Evolutionary conservation across 2,888 invertebrate genomes (phyloP).

Genomic region (Dromius quadrimaculatus): DNA sequence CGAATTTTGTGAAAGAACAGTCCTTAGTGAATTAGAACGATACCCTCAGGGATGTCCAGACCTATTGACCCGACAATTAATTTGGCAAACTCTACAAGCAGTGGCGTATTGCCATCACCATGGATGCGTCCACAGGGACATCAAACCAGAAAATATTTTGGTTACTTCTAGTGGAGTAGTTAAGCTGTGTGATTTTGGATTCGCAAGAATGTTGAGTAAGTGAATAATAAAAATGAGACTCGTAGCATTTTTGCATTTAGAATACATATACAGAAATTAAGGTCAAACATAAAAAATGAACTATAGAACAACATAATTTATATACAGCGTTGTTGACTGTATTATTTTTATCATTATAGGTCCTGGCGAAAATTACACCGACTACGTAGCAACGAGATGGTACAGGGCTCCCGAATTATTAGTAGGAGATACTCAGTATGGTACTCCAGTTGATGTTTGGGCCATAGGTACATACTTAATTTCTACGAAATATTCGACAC

Average conservation of each 20-base stretch:
- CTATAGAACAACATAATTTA: no score
- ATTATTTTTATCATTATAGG: no score
- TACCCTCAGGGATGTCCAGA: slow-evolving; percentile 95
- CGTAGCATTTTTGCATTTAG: background rate
- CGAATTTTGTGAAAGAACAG: slow-evolving; percentile 98
- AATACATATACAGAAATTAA: background rate
- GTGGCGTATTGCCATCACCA: slow-evolving; percentile 97
- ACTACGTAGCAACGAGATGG: slow-evolving; percentile 99
- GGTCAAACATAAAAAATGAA: no score
- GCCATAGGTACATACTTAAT: slow-evolving; percentile 94
- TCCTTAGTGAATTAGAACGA: slow-evolving; percentile 95
- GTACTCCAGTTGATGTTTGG: slow-evolving; percentile 97
- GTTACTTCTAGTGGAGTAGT: slow-evolving; percentile 93
- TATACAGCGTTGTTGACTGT: no score
- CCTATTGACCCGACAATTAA: slow-evolving; percentile 88
- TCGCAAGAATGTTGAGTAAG: slow-evolving; percentile 93
- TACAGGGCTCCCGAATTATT: slow-evolving; percentile 97
- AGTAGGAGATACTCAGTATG: slow-evolving; percentile 95
- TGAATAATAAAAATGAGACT: background rate
- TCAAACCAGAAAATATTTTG: slow-evolving; percentile 98
- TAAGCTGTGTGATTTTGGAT: slow-evolving; percentile 98
- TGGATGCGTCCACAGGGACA: slow-evolving; percentile 96
- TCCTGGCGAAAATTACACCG: slow-evolving; percentile 98
- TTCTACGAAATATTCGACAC: slow-evolving; percentile 57
- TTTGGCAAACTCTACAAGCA: slow-evolving; percentile 95